Percentiles rank a stretch among this genome's conserved stretches.
Conservation (phyloP, 2,113 vertebrate genomes). For the Amazona vittata region DNA sequence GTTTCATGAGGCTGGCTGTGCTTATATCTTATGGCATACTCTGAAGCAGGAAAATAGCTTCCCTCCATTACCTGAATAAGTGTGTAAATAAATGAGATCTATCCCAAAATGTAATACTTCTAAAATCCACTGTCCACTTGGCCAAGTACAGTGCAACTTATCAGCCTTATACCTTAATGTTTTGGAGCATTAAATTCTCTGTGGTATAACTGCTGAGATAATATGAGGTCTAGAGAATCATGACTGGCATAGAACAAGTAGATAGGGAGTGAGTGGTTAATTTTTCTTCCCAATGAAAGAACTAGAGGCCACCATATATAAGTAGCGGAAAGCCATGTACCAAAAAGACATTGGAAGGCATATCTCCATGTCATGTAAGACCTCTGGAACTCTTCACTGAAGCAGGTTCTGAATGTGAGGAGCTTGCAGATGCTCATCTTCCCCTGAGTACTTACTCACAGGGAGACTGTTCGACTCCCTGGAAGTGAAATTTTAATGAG, state of each 20-base stretch:
- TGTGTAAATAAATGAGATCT: neutral
- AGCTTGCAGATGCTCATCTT: neutral
- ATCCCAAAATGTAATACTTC: neutral
- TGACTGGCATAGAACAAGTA: neutral
- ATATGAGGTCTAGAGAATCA: neutral
- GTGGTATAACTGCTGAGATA: neutral
- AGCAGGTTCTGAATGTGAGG: neutral
- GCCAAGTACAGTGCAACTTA: neutral
- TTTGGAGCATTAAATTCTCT: neutral
- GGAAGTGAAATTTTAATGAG: neutral
- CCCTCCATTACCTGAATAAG: neutral
- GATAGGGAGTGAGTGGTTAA: neutral
- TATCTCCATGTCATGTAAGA: neutral
- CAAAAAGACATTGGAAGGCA: neutral
- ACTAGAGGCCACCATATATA: neutral
- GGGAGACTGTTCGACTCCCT: neutral
- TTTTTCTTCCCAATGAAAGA: neutral
- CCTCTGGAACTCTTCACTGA: neutral
- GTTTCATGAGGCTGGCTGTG: slow-evolving; percentile 28
- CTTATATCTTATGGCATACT: slow-evolving; percentile 21
- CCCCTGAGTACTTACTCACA: neutral
- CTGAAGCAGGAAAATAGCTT: slow-evolving; percentile 41
- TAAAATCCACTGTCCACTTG: neutral
- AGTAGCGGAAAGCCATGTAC: neutral
- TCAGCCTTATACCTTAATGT: neutral